These are phyloP conservation scores for Accipiter virgatus DNA, from an alignment of 2,113 vertebrate genomes.

Conservation along the genomic window DNA sequence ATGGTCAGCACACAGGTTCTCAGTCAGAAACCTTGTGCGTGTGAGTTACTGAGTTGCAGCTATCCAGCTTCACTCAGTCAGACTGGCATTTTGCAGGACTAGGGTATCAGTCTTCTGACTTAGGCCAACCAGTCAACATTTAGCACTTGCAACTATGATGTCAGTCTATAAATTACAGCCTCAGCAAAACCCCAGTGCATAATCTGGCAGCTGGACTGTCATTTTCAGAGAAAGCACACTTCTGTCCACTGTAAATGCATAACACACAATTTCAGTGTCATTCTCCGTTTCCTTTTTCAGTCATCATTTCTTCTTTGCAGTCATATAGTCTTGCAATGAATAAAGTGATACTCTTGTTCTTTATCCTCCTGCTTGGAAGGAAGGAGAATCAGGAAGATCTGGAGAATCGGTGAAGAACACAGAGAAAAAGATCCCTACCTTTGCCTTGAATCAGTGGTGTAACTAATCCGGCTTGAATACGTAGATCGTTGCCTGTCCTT, in stretches of 20 bases:
- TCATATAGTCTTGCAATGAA: background rate
- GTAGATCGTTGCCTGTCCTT: background rate
- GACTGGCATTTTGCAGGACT: background rate
- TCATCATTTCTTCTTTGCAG: background rate
- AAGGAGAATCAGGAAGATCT: background rate
- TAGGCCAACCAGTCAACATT: background rate
- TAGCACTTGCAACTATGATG: background rate
- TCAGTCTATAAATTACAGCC: background rate
- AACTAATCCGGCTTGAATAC: background rate
- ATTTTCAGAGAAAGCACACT: background rate
- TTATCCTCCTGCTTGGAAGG: background rate
- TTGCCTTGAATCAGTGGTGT: background rate
- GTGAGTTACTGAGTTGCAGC: background rate
- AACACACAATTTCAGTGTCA: background rate
- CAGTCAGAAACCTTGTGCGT: background rate
- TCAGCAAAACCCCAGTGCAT: background rate
- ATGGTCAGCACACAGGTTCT: background rate
- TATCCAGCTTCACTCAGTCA: background rate
- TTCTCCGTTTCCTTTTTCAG: background rate
- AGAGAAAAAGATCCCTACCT: background rate
- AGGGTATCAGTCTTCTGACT: background rate
- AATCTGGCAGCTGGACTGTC: background rate
- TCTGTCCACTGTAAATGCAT: rapidly evolving
- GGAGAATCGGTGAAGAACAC: background rate
- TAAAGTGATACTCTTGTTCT: background rate